Evolutionary conservation across 2,888 invertebrate species (phyloP), one percentile per base, ranked within the genome.

Genomic region (Hesperia comma): DNA sequence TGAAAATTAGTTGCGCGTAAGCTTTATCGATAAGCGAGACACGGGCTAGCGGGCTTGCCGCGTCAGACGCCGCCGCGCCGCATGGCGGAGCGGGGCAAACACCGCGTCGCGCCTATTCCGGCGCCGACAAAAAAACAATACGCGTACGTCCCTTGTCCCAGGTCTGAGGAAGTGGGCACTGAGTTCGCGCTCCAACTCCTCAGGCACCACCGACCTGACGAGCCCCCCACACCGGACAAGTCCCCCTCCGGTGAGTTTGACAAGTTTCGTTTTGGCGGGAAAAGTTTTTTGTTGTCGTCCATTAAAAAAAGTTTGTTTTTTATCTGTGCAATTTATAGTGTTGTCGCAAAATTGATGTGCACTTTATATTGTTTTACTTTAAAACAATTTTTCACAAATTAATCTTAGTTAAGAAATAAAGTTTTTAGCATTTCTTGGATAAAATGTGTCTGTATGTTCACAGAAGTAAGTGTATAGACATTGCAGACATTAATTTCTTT

Each of bases 121-220:
- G 88, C 86, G 85, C 86, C 81, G 80, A 85, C 87, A 69, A 91
- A 90, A 71, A 89, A 87, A 77, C 90, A 92, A 49, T 93, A 93
- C 88, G 92, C 92, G 76, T 93, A 93, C 72, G 78, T 84, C 19
- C 93, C 93, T 71, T 93, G 93, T 74, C 93, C 93, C 67, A 79
- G 93, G 63, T 93, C 93, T 69, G 93, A 93, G 77, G 93, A 93
- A 72, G 92, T 93, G 60, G 93, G 93, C 69, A 92, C 93, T 0
- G 91, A 92, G 69, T 83, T 88, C 70, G 89, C 92, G 6, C 80
- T 90, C 46, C 90, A 91, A 68, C 82, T 88, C 67, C 76, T 86
- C 64, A 77, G 75, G 67, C 76, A 72, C 69, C 79, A 83, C 66
- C 80, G 78, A 8, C 64, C 64, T 61, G 79, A 82, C 61, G 75